Percentiles rank a stretch among this genome's conserved stretches.
phyloP scores from a whole-genome alignment of 2,797 vertebrate genomes.

The Lophius americanus region DNA sequence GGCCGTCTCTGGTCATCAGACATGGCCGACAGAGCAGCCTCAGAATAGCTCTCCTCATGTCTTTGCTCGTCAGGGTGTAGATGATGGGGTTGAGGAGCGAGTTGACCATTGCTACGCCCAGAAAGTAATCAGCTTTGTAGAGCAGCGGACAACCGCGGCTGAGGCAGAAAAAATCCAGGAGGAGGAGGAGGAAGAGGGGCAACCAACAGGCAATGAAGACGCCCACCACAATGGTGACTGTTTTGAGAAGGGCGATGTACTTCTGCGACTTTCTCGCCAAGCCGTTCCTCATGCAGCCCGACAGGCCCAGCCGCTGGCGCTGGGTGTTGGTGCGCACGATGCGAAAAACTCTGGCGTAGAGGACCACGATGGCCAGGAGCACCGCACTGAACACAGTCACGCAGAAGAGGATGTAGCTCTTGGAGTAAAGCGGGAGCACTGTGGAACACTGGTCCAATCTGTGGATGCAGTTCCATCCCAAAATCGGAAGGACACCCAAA shows the following conservation, averaged over 20 bases:
- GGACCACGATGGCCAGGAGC: conserved; percentile 85
- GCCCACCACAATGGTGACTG: conserved; percentile 89
- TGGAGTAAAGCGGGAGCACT: conserved; percentile 89
- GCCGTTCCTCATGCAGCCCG: conserved; percentile 72
- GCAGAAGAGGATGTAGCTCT: conserved; percentile 89
- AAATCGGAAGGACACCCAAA: conserved; percentile 85
- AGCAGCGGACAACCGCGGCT: conserved; percentile 78
- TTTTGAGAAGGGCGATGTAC: conserved; percentile 89
- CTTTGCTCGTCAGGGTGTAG: conserved; percentile 90
- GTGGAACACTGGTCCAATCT: conserved; percentile 85
- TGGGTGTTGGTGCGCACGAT: conserved; percentile 86
- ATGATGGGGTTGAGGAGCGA: conserved; percentile 92
- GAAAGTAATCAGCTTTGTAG: conserved; percentile 88
- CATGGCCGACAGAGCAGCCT: conserved; percentile 83
- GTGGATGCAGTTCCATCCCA: conserved; percentile 91
- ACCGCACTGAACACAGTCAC: conserved; percentile 83
- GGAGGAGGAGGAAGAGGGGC: conserved; percentile 89
- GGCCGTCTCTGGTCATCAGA: conserved; percentile 80
- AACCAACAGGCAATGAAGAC: conserved; percentile 91
- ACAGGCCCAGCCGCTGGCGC: conserved; percentile 70
- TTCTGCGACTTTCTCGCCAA: conserved; percentile 80
- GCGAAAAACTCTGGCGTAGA: conserved; percentile 87
- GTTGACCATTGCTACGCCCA: conserved; percentile 90
- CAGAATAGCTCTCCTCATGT: conserved; percentile 88
- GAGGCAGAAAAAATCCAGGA: conserved; percentile 87